Base-by-base conservation (phyloP, 2,888 invertebrate genomes). In the Abscondita cerata region DNA sequence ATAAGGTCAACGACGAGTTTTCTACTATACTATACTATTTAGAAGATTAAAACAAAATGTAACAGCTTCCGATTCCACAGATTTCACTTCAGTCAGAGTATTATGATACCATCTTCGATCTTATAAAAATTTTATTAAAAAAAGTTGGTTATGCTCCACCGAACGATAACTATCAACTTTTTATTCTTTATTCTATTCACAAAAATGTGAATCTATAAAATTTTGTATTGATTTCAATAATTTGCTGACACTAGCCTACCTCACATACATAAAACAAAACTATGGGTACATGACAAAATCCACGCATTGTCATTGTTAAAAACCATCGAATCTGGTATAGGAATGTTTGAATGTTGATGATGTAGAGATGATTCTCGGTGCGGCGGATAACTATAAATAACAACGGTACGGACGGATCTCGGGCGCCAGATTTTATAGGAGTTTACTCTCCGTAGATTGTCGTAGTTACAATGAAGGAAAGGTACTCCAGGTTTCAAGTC, bases 101-200 rank as follows among this genome's bases (percentile, higher is more conserved):
- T 98, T 98, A 81, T 99, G 82, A 99, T 99, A 55, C 98, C 98
- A 79, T 99, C 98, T 83, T 99, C 98, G 74, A 98, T 98, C 84
- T 97, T 96, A 1, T 98, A 98, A 80, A 99, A 98, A 88, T 98
- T 90, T 78, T 97, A 96, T 6, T 96, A 95, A 73, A 99, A 95
- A 84, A 93, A 86, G 84, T 97, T 95, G 71, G 96, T n/a, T n/a
- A n/a, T n/a, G n/a, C n/a, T n/a, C n/a, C n/a, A n/a, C n/a, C n/a
- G n/a, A 82, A 95, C 95, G 84, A 93, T 86, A 84, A n/a, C n/a
- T n/a, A n/a, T n/a, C n/a, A n/a, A n/a, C n/a, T n/a, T 97, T 95
- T 71, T 96, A 92, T 81, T 96, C 96, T 80, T 98, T 98, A 54
- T 98, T 92, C 58, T 98, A 86, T 78, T 95, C 93, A 71, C 95